These are phyloP conservation scores for Brachyptera risi DNA, from an alignment of 2,888 invertebrate species.

Conservation along the genomic window DNA sequence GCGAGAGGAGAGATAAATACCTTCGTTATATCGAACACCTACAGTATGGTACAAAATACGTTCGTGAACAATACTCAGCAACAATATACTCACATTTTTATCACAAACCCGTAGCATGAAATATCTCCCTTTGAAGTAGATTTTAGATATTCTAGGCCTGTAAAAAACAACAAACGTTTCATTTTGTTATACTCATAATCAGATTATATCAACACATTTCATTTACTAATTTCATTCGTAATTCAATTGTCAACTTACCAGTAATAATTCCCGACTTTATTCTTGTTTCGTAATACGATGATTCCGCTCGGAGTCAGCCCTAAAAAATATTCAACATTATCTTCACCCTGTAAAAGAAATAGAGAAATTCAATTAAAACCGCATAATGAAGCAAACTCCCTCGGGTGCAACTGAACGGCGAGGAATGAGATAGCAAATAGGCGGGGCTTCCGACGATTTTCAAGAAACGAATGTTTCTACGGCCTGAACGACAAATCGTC, in stretches of 20 bases:
- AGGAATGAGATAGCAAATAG: no score
- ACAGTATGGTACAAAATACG: no score
- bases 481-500: no score
- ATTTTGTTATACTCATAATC: slow-evolving; percentile 6
- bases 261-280: slow-evolving; percentile 95
- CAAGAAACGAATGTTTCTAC: no score
- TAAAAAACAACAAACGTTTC: slow-evolving; percentile 30
- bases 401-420: neutral
- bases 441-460: no score
- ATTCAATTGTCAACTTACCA: slow-evolving; percentile 56
- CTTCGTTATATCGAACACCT: no score
- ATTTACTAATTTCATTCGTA: neutral
- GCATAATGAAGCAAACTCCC: slow-evolving; percentile 14
- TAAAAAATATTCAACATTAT: slow-evolving; percentile 93
- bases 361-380: slow-evolving; percentile 25
- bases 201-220: neutral
- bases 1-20: no score
- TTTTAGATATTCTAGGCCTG: slow-evolving; percentile 89
- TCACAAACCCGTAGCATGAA: slow-evolving; percentile 95
- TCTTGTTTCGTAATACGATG: slow-evolving; percentile 89
- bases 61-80: no score
- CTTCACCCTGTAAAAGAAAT: slow-evolving; percentile 71
- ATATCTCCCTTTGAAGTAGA: slow-evolving; percentile 93
- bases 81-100: slow-evolving; percentile 79
- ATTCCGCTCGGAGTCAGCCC: slow-evolving; percentile 95